These are phyloP conservation scores for Entelurus aequoreus DNA, from an alignment of 2,113 vertebrate species.

Conservation along the genomic window DNA sequence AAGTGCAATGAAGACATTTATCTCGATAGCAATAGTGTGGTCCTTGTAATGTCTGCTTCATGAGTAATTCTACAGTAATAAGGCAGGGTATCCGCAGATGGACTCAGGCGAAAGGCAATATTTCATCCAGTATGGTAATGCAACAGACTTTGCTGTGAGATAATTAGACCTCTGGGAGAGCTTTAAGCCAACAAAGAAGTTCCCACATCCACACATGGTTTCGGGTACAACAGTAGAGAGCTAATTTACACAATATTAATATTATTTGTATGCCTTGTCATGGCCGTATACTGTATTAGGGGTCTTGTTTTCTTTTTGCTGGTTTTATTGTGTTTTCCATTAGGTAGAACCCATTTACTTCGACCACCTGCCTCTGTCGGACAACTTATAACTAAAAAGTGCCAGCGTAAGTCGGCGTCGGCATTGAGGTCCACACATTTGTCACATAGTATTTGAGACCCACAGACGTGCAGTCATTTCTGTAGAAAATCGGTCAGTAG, in stretches of 20 bases:
- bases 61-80: neutral
- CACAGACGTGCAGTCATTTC: no score
- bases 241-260: neutral
- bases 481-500: no score
- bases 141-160: neutral
- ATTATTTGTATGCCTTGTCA: neutral
- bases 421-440: no score
- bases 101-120: slow-evolving; percentile 1
- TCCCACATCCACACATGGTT: neutral
- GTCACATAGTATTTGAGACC: no score
- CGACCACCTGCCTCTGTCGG: no score
- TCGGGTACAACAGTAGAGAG: neutral
- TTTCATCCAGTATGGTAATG: neutral
- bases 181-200: neutral
- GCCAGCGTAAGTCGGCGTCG: no score
- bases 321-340: no score
- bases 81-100: neutral
- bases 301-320: no score
- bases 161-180: neutral
- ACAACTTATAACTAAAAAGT: no score
- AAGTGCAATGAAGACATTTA: neutral
- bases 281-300: neutral
- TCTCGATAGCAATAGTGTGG: neutral
- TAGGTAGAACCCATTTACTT: no score
- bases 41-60: neutral